Base-by-base conservation (phyloP, 37 sponge, comb jelly and placozoan genomes). In the Tethya wilhelma region DNA sequence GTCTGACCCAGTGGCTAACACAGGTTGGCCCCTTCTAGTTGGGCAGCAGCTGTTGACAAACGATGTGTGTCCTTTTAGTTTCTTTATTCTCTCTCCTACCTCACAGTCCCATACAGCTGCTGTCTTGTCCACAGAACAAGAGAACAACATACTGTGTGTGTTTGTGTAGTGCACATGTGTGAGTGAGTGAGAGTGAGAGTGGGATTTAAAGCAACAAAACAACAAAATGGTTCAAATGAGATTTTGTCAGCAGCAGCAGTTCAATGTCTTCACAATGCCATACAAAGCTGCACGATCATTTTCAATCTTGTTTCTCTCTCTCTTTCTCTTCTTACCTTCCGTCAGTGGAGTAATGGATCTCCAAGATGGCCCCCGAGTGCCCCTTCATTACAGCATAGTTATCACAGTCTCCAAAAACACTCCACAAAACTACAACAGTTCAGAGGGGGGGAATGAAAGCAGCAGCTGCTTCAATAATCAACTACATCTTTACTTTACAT, bases 371-470 rank as follows among this genome's bases (percentile, higher is more conserved):
- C 33, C 97, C 94, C 0, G 74, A 42, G 62, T 96, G 97, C 19
- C 97, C 97, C 55, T 80, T 79, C 81, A 96, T 59, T 26, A 96
- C 92, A 53, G 84, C 92, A 70, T 75, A 96, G 80, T 98, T 98
- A 59, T 98, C 99, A 83, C 99, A 98, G 55, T 98, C 99, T 4
- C 99, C 99, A 79, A 89, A 98, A 40, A 98, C 96, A 46, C 92
- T 98, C 99, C 99, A 98, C n/a, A 98, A 66, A 46, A 76, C 95
- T 94, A 55, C 9, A 73, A 29, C 59, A 44, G 42, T 71, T n/a
- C n/a, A n/a, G n/a, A n/a, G n/a, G n/a, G n/a, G n/a, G n/a, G n/a
- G n/a, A n/a, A n/a, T n/a, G n/a, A n/a, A n/a, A n/a, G n/a, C n/a
- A n/a, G n/a, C n/a, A n/a, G n/a, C n/a, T n/a, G n/a, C n/a, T n/a